A percentile compares a stretch with the other conserved stretches of the same genome.
Conservation (phyloP, 2,797 vertebrate genomes). For the Delichon dasypus region DNA sequence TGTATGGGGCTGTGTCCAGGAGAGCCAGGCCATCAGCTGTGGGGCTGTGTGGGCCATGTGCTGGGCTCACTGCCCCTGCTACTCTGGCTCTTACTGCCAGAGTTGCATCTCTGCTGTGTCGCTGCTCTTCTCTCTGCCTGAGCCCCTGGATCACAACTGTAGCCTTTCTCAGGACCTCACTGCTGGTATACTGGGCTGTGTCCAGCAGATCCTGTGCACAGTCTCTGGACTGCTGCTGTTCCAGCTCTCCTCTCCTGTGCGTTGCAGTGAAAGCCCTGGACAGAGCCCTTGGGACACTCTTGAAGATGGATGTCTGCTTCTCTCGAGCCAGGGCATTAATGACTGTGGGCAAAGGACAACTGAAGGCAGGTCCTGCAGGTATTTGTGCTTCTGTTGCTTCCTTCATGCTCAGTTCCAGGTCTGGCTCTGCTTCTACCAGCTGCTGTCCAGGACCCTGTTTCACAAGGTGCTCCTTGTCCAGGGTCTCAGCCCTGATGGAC, state of each 20-base stretch:
- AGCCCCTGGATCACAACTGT: rapidly evolving
- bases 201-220: rapidly evolving
- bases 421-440: not conserved
- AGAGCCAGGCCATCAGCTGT: not conserved
- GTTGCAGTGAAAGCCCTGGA: rapidly evolving
- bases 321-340: not conserved
- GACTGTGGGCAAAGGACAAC: not conserved
- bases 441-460: not conserved
- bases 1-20: not conserved
- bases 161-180: not conserved
- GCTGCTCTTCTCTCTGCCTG: not conserved
- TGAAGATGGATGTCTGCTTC: rapidly evolving
- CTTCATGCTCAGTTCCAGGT: not conserved
- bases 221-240: not conserved
- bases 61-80: rapidly evolving
- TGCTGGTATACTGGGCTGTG: not conserved
- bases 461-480: not conserved
- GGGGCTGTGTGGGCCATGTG: rapidly evolving
- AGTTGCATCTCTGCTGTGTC: not conserved
- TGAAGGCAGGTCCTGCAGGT: not conserved
- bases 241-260: not conserved
- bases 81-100: not conserved
- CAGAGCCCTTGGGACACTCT: not conserved
- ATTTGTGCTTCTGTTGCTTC: not conserved
- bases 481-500: not conserved